Evolutionary conservation across 2,888 invertebrate genomes (phyloP).

Genomic region (Anthoptus insignis): DNA sequence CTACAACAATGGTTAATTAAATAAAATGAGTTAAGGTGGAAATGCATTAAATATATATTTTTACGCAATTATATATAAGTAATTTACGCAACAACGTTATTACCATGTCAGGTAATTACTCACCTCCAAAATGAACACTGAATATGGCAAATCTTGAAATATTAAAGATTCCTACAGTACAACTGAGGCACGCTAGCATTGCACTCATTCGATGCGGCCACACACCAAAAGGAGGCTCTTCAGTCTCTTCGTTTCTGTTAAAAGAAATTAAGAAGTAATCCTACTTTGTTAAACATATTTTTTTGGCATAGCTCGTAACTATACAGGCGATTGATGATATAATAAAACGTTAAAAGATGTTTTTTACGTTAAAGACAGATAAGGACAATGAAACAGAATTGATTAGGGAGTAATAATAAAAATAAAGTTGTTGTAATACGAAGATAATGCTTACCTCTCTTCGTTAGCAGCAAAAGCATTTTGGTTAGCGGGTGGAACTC

Average conservation of each 20-base stretch:
- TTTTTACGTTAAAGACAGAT: too few species aligned
- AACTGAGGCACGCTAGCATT: constrained; percentile 93
- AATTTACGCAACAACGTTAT: too few species aligned
- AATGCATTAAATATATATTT: too few species aligned
- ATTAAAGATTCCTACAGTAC: constrained; percentile 96
- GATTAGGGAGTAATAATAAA: too few species aligned
- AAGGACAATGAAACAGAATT: too few species aligned
- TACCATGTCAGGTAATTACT: constrained; percentile 50
- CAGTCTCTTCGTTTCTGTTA: constrained; percentile 78
- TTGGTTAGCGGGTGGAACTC: constrained; percentile 59
- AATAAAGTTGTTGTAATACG: too few species aligned
- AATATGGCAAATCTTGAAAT: constrained; percentile 95
- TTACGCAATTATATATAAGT: neutral
- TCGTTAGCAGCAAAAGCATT: constrained; percentile 64
- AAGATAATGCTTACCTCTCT: constrained; percentile 75
- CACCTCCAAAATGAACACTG: constrained; percentile 95
- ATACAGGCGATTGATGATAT: too few species aligned
- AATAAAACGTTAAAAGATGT: too few species aligned
- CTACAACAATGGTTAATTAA: too few species aligned
- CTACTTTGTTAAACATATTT: too few species aligned
- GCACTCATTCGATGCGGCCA: constrained; percentile 89
- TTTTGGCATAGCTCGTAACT: too few species aligned
- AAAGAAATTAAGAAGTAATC: neutral
- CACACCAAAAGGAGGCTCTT: constrained; percentile 76
- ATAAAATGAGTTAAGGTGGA: too few species aligned